Evolutionary conservation across 2,888 invertebrate genomes (phyloP), one percentile per base, ranked within the genome.

Genomic region (Ypsolopha sequella): DNA sequence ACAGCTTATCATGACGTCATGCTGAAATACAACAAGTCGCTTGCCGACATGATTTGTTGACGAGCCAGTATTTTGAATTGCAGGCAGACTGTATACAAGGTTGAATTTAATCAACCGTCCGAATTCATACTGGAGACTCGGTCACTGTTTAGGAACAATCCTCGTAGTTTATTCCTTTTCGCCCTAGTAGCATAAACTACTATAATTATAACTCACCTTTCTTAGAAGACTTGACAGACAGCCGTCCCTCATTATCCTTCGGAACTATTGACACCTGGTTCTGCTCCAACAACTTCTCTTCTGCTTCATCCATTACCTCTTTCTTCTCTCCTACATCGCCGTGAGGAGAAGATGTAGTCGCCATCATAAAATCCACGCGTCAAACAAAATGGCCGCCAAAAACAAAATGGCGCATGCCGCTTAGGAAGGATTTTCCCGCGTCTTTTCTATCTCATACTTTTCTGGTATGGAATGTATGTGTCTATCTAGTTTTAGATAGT

Each of bases 171-270:
- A n/a, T n/a, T n/a, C n/a, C n/a, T n/a, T n/a, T n/a, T n/a, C n/a
- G n/a, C n/a, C n/a, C n/a, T n/a, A n/a, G n/a, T n/a, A n/a, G n/a
- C n/a, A n/a, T n/a, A n/a, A n/a, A n/a, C n/a, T n/a, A n/a, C n/a
- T n/a, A n/a, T n/a, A n/a, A n/a, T n/a, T n/a, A n/a, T 36, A 24
- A 51, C 69, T 63, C n/a, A 85, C 85, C 85, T 71, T 84, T 85
- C 55, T 85, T 85, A 1, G 81, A 81, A 41, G 81, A 78, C 58
- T 84, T 84, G 1, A 68, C 68, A 0, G 80, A 62, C 6, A 77
- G 53, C 24, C 70, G 10, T 0, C 64, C 70, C 0, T 63, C 70
- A 6, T 76, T 76, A 0, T 69, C 64, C 48, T 54, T 41, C 3
- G 58, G 70, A 13, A 78, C 67, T 2, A 79, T 57, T 36, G 72